Evolutionary conservation across 2,113 vertebrate genomes (phyloP), one percentile per base, ranked within the genome.

Genomic region (Vidua chalybeata): DNA sequence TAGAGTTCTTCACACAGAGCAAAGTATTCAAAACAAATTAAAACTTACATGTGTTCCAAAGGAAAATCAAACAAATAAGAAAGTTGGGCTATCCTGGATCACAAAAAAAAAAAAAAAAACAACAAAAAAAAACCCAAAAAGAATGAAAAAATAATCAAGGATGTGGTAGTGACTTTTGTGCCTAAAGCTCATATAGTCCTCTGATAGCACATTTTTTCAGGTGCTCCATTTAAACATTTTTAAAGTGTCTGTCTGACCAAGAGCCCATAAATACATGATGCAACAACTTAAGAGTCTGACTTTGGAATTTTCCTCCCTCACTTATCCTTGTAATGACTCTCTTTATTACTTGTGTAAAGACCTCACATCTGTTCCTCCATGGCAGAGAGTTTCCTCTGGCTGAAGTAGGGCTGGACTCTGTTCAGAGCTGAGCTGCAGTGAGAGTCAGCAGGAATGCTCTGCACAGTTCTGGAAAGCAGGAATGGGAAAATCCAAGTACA

Each of bases 341-440:
- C 82, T 89, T 90, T 83, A 93, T 85, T 33, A 66, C 84, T 88
- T n/a, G 37, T 26, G 59, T 13, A 48, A 94, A 94, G 75, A 43
- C 55, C 84, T 95, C 85, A 24, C 94, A 93, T 96, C 90, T 96
- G 93, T 83, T 91, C 73, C 71, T 76, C 27, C 37, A 90, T n/a
- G 72, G 94, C 94, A 92, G 58, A 69, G 82, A 92, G 71, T 43
- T 67, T 93, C 71, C 85, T 85, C 63, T 49, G 49, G 23, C 74
- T 10, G 63, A 93, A 63, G 71, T 9, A 49, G 78, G 55, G 37
- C 21, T 95, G 93, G 85, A 18, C 67, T 45, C 55, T 22, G 87
- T 4, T 93, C 91, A 88, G 91, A 37, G 43, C 33, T 9, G 15
- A 31, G 66, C 67, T 81, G 80, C 91, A 92, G 55, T 1, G 11